Percentiles rank a stretch among this genome's conserved stretches.
These are phyloP conservation scores for Sinocyclocheilus anshuiensis DNA, from an alignment of 2,113 vertebrate species.

Conservation along the genomic window DNA sequence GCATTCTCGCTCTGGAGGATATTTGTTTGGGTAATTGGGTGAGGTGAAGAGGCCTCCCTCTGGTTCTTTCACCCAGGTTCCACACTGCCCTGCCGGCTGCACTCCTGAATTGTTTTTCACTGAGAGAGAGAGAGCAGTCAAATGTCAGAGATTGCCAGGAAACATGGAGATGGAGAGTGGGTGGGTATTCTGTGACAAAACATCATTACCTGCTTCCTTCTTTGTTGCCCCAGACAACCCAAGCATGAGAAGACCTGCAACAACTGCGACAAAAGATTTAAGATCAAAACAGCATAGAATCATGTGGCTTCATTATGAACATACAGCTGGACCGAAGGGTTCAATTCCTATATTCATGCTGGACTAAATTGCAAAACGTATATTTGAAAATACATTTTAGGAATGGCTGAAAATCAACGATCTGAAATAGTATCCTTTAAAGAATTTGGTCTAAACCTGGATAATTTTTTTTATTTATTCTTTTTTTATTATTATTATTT, in stretches of 20 bases:
- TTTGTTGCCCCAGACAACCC: constrained; percentile 94
- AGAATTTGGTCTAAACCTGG: not conserved
- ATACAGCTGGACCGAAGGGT: not conserved
- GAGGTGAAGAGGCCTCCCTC: constrained; percentile 97
- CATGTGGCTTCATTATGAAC: not conserved
- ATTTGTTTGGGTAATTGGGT: constrained; percentile 98
- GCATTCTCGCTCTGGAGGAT: constrained; percentile 95
- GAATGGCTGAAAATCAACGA: not conserved
- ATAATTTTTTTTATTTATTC: not conserved
- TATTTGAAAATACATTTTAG: not conserved
- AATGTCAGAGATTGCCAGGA: not conserved
- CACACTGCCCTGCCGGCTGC: constrained; percentile 94
- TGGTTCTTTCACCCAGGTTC: constrained; percentile 95
- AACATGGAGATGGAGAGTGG: not conserved
- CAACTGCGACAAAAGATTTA: constrained; percentile 82
- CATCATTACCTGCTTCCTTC: constrained; percentile 90
- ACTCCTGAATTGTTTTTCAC: constrained; percentile 91
- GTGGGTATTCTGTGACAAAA: not conserved
- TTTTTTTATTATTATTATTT: not conserved
- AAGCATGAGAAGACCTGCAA: constrained; percentile 98
- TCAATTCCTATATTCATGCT: not conserved
- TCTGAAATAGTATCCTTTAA: not conserved
- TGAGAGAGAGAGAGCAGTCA: constrained; percentile 63
- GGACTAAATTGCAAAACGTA: not conserved
- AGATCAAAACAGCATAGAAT: constrained; percentile 30